A percentile compares a stretch with the other conserved stretches of the same genome.
Conservation (phyloP, 2,113 vertebrate genomes). For the Neodontobutis hainanensis region DNA sequence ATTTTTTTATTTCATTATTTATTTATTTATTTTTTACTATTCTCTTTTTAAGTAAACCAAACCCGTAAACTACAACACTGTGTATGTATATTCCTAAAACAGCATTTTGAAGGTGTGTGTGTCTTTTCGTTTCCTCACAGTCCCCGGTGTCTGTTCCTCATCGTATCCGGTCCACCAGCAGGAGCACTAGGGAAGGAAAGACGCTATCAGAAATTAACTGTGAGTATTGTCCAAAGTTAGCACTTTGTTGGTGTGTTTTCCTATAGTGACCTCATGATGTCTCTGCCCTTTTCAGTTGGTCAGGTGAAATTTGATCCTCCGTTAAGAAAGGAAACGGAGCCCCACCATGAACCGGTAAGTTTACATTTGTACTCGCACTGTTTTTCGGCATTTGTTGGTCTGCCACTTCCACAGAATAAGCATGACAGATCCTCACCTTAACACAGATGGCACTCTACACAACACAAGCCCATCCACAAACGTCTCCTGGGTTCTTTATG, state of each 20-base stretch:
- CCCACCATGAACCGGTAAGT: slow-evolving; percentile 96
- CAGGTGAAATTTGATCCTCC: slow-evolving; percentile 98
- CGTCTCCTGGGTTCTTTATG: not conserved
- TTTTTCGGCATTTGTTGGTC: slow-evolving; percentile 11
- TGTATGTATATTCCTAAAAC: slow-evolving; percentile 21
- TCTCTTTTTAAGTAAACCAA: slow-evolving; percentile 9
- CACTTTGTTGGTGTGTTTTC: not conserved
- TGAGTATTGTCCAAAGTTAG: slow-evolving; percentile 73
- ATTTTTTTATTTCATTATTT: slow-evolving; percentile 8
- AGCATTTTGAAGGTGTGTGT: slow-evolving; percentile 28
- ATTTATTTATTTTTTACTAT: slow-evolving; percentile 16
- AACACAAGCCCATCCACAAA: slow-evolving; percentile 19
- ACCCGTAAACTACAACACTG: not conserved
- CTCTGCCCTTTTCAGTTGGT: slow-evolving; percentile 61
- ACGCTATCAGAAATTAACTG: slow-evolving; percentile 98
- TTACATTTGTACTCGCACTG: not conserved
- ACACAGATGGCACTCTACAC: slow-evolving; percentile 33
- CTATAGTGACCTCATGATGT: not conserved
- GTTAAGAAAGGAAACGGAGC: slow-evolving; percentile 94
- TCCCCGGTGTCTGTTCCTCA: slow-evolving; percentile 92
- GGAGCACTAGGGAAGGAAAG: slow-evolving; percentile 94
- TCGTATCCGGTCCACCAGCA: slow-evolving; percentile 94
- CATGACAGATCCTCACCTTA: slow-evolving; percentile 41
- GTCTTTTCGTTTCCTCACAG: slow-evolving; percentile 71
- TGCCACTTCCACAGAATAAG: slow-evolving; percentile 36